Evolutionary conservation across 2,888 invertebrate species (phyloP).

Genomic region (Drosophila macrospina): DNA sequence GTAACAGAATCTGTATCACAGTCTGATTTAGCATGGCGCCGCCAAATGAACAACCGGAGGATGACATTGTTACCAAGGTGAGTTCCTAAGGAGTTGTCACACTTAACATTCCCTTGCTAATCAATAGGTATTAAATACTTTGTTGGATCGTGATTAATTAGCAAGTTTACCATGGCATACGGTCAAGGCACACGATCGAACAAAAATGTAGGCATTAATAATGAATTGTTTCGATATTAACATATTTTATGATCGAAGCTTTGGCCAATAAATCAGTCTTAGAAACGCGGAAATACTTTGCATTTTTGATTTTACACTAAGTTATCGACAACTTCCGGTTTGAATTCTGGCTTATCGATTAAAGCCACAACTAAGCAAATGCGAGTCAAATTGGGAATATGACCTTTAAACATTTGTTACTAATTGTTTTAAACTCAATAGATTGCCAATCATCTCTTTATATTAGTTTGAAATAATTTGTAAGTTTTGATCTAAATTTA

Average conservation of each 20-base stretch:
- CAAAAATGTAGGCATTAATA: neutral
- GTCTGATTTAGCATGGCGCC: constrained; percentile 50
- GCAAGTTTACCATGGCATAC: constrained; percentile 38
- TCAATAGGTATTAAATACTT: constrained; percentile 21
- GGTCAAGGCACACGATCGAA: constrained; percentile 41
- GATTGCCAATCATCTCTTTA: no score
- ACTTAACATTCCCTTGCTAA: constrained; percentile 44
- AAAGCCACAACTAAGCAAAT: neutral
- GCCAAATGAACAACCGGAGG: constrained; percentile 68
- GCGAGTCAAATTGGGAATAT: neutral
- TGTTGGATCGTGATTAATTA: constrained; percentile 42
- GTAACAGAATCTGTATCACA: neutral
- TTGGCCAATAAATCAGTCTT: constrained; percentile 17
- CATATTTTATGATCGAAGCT: constrained; percentile 1
- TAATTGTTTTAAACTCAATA: no score
- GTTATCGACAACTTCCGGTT: constrained; percentile 19
- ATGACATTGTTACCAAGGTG: constrained; percentile 74
- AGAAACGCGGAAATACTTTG: constrained; percentile 42
- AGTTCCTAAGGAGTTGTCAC: constrained; percentile 31
- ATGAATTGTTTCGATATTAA: constrained; percentile 3
- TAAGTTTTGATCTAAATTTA: no score
- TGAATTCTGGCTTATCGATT: constrained; percentile 3
- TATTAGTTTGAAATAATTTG: no score
- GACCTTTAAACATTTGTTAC: no score
- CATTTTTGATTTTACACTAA: neutral